These are phyloP conservation scores for Dromaius novaehollandiae DNA, from an alignment of 2,113 vertebrate genomes.

Conservation along the genomic window DNA sequence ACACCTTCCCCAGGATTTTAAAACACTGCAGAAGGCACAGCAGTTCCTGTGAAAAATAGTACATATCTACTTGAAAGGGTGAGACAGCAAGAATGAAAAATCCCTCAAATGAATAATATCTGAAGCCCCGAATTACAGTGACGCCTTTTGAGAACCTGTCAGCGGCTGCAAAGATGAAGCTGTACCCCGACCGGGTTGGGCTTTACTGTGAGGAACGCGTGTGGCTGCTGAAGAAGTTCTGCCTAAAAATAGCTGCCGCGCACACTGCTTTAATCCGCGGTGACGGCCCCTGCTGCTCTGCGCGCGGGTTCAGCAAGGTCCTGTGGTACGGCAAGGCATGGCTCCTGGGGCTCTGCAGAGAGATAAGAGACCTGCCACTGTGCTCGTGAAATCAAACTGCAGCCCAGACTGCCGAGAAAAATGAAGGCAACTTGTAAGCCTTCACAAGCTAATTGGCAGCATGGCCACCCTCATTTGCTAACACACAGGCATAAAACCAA, in stretches of 20 bases:
- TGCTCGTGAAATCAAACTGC: not conserved
- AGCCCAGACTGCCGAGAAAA: not conserved
- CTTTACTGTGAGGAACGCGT: accelerated
- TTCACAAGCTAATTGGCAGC: conserved; percentile 20
- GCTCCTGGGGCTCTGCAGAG: not conserved
- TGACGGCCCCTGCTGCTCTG: accelerated
- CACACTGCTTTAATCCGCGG: not conserved
- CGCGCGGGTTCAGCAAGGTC: not conserved
- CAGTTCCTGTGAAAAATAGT: not conserved
- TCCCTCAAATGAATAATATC: not conserved
- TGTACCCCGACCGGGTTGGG: not conserved
- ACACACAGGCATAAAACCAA: not conserved
- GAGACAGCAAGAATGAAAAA: not conserved
- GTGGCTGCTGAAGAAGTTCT: not conserved
- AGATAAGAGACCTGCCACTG: not conserved
- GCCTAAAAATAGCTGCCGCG: not conserved
- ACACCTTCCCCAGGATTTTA: not conserved
- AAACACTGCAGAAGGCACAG: not conserved
- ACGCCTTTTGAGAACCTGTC: not conserved
- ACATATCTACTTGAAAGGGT: not conserved
- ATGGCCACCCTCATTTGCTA: conserved; percentile 3
- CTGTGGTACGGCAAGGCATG: not conserved
- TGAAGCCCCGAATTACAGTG: accelerated
- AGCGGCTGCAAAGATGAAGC: not conserved
- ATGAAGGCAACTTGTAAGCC: not conserved